These are phyloP conservation scores for Desmodus rotundus DNA, from an alignment of 2,113 vertebrate genomes.

Conservation along the genomic window DNA sequence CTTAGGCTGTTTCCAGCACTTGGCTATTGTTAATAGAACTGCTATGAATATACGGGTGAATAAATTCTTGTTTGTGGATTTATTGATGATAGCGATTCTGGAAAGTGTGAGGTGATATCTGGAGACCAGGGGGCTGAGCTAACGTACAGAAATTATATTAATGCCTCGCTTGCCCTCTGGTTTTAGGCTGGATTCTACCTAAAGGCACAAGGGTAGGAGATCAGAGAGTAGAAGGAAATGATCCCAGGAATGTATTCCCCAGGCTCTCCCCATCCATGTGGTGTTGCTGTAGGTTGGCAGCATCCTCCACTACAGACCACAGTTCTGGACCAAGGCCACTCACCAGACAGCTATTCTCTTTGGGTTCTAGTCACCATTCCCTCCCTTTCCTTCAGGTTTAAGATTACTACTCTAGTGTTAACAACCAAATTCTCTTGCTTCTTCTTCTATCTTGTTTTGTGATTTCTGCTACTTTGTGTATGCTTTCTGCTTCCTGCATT, in stretches of 20 bases:
- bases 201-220: not conserved
- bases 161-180: not conserved
- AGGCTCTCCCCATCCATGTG: no score
- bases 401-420: not conserved
- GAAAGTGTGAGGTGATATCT: not conserved
- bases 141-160: not conserved
- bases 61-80: no score
- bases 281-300: not conserved
- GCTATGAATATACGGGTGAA: no score
- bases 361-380: not conserved
- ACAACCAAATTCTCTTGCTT: not conserved
- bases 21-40: no score
- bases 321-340: not conserved
- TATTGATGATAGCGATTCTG: no score
- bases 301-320: not conserved
- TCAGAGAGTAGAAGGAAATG: not conserved
- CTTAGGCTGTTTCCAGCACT: no score
- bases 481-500: not conserved
- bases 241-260: no score
- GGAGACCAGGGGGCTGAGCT: not conserved
- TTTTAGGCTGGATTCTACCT: not conserved
- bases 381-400: not conserved
- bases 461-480: not conserved
- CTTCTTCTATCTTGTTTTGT: not conserved
- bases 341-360: not conserved